phyloP scores from a whole-genome alignment of 2,888 invertebrate species.

The Cataglyphis albicans region DNA sequence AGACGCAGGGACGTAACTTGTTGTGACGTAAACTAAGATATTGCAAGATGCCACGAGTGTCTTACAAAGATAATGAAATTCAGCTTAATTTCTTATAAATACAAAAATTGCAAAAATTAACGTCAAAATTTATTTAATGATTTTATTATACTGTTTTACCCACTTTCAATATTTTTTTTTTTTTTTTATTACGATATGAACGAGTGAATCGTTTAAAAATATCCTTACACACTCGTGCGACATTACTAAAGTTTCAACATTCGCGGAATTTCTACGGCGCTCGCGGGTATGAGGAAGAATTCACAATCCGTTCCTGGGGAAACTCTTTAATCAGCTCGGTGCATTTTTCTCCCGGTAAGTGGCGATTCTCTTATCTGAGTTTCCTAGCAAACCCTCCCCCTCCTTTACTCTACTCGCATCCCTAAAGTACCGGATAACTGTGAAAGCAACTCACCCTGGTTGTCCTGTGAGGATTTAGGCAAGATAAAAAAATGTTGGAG shows the following conservation, averaged over 20 bases:
- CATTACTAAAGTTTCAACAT: conserved; percentile 22
- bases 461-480: conserved; percentile 50
- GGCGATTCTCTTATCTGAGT: conserved; percentile 78
- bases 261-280: conserved; percentile 25
- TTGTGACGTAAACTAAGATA: conserved; percentile 12
- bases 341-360: conserved; percentile 77
- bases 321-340: conserved; percentile 77
- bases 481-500: conserved; percentile 47
- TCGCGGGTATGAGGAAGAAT: conserved; percentile 14
- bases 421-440: conserved; percentile 62
- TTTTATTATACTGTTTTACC: neutral
- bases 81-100: neutral
- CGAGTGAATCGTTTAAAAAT: neutral
- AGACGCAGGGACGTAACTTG: conserved; percentile 39
- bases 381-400: conserved; percentile 42
- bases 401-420: conserved; percentile 26
- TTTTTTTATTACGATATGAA: neutral
- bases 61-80: conserved; percentile 20
- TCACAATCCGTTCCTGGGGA: conserved; percentile 47
- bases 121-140: neutral
- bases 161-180: neutral
- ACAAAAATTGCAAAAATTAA: conserved; percentile 25
- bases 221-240: neutral
- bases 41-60: neutral
- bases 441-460: conserved; percentile 58